Conservation (phyloP, 30 jellyfish, hydroid and myxozoan species). For the Pseudorhiza aurosa region DNA sequence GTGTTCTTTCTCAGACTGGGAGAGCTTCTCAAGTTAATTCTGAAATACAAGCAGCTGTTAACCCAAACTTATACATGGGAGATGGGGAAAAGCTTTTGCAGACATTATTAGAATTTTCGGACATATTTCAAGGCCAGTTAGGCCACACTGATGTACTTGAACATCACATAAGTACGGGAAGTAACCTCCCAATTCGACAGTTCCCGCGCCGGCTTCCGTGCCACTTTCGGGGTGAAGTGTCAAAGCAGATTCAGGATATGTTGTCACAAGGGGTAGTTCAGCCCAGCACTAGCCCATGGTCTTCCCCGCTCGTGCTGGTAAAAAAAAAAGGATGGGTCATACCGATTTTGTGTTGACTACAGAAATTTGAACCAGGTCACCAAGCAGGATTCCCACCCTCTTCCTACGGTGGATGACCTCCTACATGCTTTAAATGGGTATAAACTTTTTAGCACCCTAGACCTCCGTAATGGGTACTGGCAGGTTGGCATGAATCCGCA, state of each 20-base stretch:
- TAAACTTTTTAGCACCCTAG: constrained; percentile 29
- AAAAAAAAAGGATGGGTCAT: constrained; percentile 43
- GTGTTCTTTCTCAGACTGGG: not conserved
- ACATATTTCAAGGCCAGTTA: not conserved
- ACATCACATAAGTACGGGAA: constrained; percentile 10
- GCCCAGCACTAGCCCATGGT: constrained; percentile 30
- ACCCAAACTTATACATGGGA: constrained; percentile 1
- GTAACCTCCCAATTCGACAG: constrained; percentile 10
- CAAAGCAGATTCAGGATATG: constrained; percentile 12
- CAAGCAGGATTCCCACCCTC: constrained; percentile 59
- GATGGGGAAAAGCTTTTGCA: constrained; percentile 1
- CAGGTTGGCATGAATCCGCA: constrained; percentile 32
- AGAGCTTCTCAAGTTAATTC: not conserved
- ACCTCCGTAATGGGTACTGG: constrained; percentile 53
- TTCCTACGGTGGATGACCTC: constrained; percentile 39
- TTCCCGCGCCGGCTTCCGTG: constrained; percentile 15
- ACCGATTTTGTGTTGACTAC: constrained; percentile 41
- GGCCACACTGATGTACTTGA: constrained; percentile 30
- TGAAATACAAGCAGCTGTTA: constrained; percentile 6
- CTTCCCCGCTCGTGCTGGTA: constrained; percentile 27
- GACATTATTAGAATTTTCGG: constrained; percentile 14
- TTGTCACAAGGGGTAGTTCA: constrained; percentile 19
- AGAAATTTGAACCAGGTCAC: constrained; percentile 46
- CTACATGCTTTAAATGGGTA: constrained; percentile 9
- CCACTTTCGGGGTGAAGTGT: not conserved